These are phyloP conservation scores for Podarcis raffonei DNA, from an alignment of 2,113 vertebrate genomes.

Conservation along the genomic window DNA sequence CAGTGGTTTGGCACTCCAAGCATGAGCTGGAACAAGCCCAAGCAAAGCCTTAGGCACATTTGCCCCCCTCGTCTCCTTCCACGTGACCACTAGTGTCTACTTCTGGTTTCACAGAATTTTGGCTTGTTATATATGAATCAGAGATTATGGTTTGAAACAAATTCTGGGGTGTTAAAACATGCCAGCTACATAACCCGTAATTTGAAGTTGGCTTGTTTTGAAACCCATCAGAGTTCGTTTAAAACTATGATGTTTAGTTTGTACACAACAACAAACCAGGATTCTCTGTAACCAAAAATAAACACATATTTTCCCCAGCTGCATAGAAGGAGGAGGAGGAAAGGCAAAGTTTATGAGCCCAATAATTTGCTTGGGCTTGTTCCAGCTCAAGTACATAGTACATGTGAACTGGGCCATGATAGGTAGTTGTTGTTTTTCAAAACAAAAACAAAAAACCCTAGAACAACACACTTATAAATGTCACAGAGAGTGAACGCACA, in stretches of 20 bases:
- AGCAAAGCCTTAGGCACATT: not conserved
- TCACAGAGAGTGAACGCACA: no score
- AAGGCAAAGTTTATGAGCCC: not conserved
- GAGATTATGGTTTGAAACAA: not conserved
- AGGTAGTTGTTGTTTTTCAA: not conserved
- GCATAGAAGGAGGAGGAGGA: not conserved
- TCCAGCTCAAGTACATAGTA: not conserved
- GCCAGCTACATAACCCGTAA: not conserved
- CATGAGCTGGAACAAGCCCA: not conserved
- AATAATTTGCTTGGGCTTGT: not conserved
- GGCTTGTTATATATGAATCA: not conserved
- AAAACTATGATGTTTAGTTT: not conserved
- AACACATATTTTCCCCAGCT: not conserved
- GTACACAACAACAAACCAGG: not conserved
- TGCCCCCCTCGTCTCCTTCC: not conserved
- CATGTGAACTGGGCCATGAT: not conserved
- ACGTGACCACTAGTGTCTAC: not conserved
- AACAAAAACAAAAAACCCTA: no score
- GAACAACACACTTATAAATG: no score
- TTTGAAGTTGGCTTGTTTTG: not conserved
- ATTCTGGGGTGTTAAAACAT: not conserved
- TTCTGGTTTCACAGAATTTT: not conserved
- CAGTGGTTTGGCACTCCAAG: not conserved
- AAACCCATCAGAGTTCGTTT: not conserved
- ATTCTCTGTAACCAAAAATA: not conserved